Conservation (phyloP, 1,140 invertebrate genomes). For the Drosophila nikananu region DNA sequence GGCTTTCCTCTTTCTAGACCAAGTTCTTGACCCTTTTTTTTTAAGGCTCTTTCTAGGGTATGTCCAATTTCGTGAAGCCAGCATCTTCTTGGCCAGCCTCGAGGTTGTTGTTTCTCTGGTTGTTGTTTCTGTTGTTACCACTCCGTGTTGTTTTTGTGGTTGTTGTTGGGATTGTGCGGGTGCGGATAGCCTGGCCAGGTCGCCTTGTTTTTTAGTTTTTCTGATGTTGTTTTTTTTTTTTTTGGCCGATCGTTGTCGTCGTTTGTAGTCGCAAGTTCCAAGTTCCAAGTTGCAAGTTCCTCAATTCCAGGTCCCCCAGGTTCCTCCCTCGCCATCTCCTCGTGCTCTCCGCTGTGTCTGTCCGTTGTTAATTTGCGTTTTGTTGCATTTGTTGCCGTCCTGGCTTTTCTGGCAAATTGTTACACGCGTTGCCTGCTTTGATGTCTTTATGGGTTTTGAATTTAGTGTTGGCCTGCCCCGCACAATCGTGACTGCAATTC, state of each 20-base stretch:
- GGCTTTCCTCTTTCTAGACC: background rate
- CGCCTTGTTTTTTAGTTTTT: constrained; percentile 7
- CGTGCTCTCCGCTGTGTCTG: constrained; percentile 15
- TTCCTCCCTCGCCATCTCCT: constrained; percentile 10
- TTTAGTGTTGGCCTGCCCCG: constrained; percentile 72
- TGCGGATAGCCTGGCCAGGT: constrained; percentile 44
- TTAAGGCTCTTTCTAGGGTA: constrained; percentile 15
- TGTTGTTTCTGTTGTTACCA: constrained; percentile 21
- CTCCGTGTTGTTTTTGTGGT: constrained; percentile 26
- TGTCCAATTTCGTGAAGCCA: constrained; percentile 18
- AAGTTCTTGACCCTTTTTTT: background rate
- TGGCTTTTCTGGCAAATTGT: constrained; percentile 80
- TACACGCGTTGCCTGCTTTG: constrained; percentile 83
- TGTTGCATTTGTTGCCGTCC: constrained; percentile 69
- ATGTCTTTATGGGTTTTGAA: constrained; percentile 84
- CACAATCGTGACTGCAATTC: constrained; percentile 80
- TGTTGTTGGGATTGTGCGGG: constrained; percentile 49
- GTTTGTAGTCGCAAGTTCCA: constrained; percentile 27
- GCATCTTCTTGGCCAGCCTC: constrained; percentile 27
- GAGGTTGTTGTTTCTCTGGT: constrained; percentile 24
- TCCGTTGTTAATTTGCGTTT: constrained; percentile 81
- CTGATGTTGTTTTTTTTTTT: constrained; percentile 24
- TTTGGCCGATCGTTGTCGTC: constrained; percentile 45
- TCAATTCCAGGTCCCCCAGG: constrained; percentile 4
- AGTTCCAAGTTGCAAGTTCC: constrained; percentile 7